Percentiles rank a stretch among this genome's conserved stretches.
These are phyloP conservation scores for Trachurus trachurus DNA, from an alignment of 2,797 vertebrate species.

Conservation along the genomic window DNA sequence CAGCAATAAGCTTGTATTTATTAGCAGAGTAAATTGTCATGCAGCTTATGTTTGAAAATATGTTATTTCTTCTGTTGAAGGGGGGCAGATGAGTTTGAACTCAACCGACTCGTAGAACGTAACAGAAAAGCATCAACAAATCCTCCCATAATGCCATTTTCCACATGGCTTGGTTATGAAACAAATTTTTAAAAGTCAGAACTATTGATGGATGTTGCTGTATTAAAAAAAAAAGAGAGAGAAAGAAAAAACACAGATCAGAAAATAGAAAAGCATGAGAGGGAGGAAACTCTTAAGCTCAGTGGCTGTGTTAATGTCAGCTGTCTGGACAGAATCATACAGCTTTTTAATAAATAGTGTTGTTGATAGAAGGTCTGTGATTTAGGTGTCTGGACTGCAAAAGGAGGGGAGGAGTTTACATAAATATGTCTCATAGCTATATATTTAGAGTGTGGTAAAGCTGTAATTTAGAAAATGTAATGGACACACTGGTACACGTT, in stretches of 20 bases:
- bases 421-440: no score
- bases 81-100: slow-evolving; percentile 32
- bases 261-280: slow-evolving; percentile 16
- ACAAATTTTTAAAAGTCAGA: slow-evolving; percentile 12
- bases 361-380: background rate
- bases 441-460: background rate
- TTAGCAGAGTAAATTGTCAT: slow-evolving; percentile 12
- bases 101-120: background rate
- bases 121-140: background rate
- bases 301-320: slow-evolving; percentile 45
- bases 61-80: background rate
- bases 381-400: slow-evolving; percentile 16
- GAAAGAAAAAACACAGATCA: background rate
- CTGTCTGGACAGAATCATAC: slow-evolving; percentile 41
- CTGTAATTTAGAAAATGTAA: background rate
- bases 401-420: slow-evolving; percentile 10
- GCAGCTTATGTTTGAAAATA: slow-evolving; percentile 5
- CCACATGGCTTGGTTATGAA: slow-evolving; percentile 18
- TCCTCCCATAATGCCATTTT: slow-evolving; percentile 6
- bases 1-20: slow-evolving; percentile 15
- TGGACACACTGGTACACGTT: background rate
- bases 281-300: slow-evolving; percentile 22
- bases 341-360: slow-evolving; percentile 31
- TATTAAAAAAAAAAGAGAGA: background rate
- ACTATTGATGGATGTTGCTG: background rate